Percentiles rank a stretch among this genome's conserved stretches.
phyloP scores from a whole-genome alignment of 1,140 invertebrate species.

The Drosophila orosa region DNA sequence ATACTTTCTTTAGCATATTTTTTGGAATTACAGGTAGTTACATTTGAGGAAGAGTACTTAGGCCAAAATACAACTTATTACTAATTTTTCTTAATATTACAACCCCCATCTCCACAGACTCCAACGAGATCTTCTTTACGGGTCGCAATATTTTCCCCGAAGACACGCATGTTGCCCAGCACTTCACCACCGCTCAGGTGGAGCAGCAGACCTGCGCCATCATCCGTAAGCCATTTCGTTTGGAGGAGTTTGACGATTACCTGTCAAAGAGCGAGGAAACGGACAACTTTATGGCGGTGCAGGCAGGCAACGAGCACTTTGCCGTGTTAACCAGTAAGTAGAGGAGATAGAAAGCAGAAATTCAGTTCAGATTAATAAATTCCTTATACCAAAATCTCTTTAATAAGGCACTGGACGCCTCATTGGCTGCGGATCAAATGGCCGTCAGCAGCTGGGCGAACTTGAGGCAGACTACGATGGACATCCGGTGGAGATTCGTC shows the following conservation, averaged over 20 bases:
- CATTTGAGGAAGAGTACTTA: too few relatives aligned
- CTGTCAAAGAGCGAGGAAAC: constrained; percentile 75
- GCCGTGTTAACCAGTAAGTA: constrained; percentile 79
- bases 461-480: constrained; percentile 64
- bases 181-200: constrained; percentile 66
- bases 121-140: constrained; percentile 82
- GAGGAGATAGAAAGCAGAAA: not conserved
- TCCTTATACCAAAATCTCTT: not conserved
- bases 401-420: constrained; percentile 67
- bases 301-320: constrained; percentile 81
- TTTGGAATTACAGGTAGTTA: not conserved
- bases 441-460: constrained; percentile 63
- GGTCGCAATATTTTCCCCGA: constrained; percentile 78
- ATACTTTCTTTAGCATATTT: too few relatives aligned
- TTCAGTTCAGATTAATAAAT: accelerated
- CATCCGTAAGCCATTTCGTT: constrained; percentile 76
- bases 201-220: constrained; percentile 64
- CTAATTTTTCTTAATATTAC: not conserved
- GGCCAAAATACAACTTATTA: not conserved
- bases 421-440: constrained; percentile 78
- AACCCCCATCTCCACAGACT: constrained; percentile 48
- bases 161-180: constrained; percentile 69
- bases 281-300: constrained; percentile 71
- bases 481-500: constrained; percentile 67
- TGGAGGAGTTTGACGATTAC: constrained; percentile 80